Evolutionary conservation across 2,113 vertebrate species (phyloP).

Genomic region (Thermophis baileyi): DNA sequence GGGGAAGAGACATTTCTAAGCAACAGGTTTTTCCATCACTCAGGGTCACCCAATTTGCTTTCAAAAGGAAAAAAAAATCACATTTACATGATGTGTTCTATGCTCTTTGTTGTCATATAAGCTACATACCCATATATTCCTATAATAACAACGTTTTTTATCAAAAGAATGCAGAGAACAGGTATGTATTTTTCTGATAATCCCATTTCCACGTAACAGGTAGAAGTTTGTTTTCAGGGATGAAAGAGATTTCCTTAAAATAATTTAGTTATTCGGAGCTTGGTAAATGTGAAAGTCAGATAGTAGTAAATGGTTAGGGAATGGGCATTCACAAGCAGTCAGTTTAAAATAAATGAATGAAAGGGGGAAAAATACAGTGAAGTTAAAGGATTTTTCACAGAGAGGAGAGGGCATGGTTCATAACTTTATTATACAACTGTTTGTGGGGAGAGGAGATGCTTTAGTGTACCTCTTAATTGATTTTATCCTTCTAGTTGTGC

Average conservation of each 20-base stretch:
- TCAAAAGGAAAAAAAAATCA: not conserved
- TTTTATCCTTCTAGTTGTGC: constrained; percentile 30
- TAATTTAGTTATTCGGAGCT: not conserved
- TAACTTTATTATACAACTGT: constrained; percentile 22
- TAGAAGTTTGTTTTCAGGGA: not conserved
- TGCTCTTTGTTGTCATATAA: not conserved
- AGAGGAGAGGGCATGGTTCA: constrained; percentile 2
- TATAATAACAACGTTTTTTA: not conserved
- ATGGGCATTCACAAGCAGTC: not conserved
- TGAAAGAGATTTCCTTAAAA: not conserved
- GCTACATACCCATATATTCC: not conserved
- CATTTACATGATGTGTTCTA: not conserved
- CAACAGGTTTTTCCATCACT: not conserved
- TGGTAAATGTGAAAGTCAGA: not conserved
- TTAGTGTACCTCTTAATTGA: constrained; percentile 19
- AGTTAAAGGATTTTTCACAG: constrained; percentile 12
- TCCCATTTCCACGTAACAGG: not conserved
- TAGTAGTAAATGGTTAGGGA: not conserved
- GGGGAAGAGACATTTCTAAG: not conserved
- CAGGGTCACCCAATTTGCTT: not conserved
- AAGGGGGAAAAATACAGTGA: not conserved
- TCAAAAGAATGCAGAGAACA: not conserved
- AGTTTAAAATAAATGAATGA: not conserved
- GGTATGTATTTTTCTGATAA: not conserved
- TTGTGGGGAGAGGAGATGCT: constrained; percentile 23